Percentiles rank a stretch among this genome's conserved stretches.
phyloP scores from a whole-genome alignment of 2,113 vertebrate species.

The Syngnathus typhle region DNA sequence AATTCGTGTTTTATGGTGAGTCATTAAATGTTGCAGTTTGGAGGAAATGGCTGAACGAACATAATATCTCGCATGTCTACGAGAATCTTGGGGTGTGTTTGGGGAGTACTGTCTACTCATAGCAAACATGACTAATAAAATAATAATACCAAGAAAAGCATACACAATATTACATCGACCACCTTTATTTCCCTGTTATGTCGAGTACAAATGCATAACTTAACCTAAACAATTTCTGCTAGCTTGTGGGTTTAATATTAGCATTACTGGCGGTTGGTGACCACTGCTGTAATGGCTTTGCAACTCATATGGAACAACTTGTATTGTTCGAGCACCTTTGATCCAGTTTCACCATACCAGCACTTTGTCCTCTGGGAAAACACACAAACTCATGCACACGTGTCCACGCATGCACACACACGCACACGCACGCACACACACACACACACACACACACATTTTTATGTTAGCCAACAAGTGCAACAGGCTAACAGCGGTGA shows the following conservation, averaged over 20 bases:
- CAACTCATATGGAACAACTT: background rate
- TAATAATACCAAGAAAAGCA: background rate
- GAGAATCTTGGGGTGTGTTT: too few species aligned
- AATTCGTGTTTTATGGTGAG: too few species aligned
- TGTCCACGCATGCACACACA: too few species aligned
- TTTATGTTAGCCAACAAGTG: background rate
- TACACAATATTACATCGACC: background rate
- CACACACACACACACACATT: background rate
- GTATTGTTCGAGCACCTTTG: slow-evolving; percentile 17
- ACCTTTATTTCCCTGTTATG: background rate
- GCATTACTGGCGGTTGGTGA: background rate
- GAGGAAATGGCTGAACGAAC: too few species aligned
- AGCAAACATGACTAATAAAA: too few species aligned
- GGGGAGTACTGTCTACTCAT: too few species aligned
- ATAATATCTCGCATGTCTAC: too few species aligned
- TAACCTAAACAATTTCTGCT: too few species aligned
- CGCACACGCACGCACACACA: background rate
- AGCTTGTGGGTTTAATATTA: too few species aligned
- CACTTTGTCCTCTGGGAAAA: slow-evolving; percentile 19
- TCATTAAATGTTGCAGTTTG: too few species aligned
- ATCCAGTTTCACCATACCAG: slow-evolving; percentile 27
- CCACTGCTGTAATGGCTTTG: slow-evolving; percentile 10
- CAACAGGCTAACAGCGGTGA: background rate
- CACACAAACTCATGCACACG: background rate
- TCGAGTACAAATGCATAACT: too few species aligned